A percentile compares a stretch with the other conserved stretches of the same genome.
phyloP scores from a whole-genome alignment of 2,797 vertebrate genomes.

The Sardinella longiceps region DNA sequence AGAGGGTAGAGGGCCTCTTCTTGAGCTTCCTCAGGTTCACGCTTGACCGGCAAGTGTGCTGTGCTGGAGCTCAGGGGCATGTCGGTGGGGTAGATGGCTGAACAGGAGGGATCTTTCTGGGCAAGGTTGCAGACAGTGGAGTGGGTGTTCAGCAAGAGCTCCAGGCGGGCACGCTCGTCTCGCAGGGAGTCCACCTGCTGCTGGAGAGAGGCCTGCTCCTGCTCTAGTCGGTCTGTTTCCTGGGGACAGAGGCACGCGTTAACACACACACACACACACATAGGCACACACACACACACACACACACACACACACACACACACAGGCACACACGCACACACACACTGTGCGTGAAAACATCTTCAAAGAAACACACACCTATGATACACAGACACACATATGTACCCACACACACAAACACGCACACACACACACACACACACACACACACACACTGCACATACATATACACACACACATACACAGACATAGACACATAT shows the following conservation, averaged over 20 bases:
- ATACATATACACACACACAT: not conserved
- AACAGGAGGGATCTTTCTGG: slow-evolving; percentile 61
- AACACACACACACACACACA: slow-evolving; percentile 18
- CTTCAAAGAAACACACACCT: not conserved
- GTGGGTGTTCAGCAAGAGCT: slow-evolving; percentile 82
- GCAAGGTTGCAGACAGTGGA: slow-evolving; percentile 80
- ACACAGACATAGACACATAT: not conserved
- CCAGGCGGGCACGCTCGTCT: slow-evolving; percentile 83
- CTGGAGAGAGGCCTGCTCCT: slow-evolving; percentile 81
- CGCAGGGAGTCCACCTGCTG: slow-evolving; percentile 81
- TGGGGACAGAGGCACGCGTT: slow-evolving; percentile 41
- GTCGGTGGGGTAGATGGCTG: not conserved
- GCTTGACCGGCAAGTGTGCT: not conserved
- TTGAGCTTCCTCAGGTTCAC: not conserved
- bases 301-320: not conserved
- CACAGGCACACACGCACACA: not conserved
- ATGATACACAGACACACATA: not conserved
- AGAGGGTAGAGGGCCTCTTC: not conserved
- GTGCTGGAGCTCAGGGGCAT: not conserved
- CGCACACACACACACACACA: not conserved
- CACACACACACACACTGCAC: not conserved
- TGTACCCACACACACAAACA: not conserved
- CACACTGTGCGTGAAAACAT: too few relatives aligned
- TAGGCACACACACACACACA: not conserved
- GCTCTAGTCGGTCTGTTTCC: slow-evolving; percentile 82